Percentiles rank a stretch among this genome's conserved stretches.
phyloP scores from a whole-genome alignment of 2,113 vertebrate species.

The Murina feae region DNA sequence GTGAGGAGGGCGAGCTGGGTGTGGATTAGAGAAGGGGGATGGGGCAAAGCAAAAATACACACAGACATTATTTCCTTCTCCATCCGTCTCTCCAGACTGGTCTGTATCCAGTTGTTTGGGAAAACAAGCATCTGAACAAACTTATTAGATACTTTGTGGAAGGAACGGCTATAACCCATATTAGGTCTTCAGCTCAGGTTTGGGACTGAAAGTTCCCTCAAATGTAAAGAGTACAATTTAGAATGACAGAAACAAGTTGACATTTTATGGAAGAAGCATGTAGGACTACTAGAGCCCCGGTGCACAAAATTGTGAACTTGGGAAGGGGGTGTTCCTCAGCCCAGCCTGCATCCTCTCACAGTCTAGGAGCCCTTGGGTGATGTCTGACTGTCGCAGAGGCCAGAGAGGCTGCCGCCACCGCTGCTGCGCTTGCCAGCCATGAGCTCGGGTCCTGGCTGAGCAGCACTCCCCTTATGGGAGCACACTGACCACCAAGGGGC shows the following conservation, averaged over 20 bases:
- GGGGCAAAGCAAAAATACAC: fast-evolving
- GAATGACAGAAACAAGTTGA: background rate
- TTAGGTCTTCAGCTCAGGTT: background rate
- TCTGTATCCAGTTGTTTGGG: background rate
- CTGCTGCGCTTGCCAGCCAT: no score
- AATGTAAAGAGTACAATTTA: background rate
- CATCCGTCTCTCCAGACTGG: background rate
- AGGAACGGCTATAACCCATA: background rate
- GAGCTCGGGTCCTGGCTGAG: no score
- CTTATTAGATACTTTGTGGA: background rate
- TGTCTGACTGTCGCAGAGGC: no score
- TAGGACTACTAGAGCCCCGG: background rate
- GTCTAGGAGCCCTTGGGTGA: no score
- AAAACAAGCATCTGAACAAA: background rate
- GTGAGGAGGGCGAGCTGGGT: background rate
- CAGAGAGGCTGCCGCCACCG: no score
- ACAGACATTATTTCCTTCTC: background rate
- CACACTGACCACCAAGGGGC: no score
- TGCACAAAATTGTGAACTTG: no score
- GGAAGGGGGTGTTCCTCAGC: no score
- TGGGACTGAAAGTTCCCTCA: background rate
- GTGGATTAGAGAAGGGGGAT: no score
- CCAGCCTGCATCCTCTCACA: no score
- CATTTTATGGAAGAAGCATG: background rate
- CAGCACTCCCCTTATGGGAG: no score